These are phyloP conservation scores for Anisognathus igniventris DNA, from an alignment of 2,797 vertebrate genomes.

Conservation along the genomic window DNA sequence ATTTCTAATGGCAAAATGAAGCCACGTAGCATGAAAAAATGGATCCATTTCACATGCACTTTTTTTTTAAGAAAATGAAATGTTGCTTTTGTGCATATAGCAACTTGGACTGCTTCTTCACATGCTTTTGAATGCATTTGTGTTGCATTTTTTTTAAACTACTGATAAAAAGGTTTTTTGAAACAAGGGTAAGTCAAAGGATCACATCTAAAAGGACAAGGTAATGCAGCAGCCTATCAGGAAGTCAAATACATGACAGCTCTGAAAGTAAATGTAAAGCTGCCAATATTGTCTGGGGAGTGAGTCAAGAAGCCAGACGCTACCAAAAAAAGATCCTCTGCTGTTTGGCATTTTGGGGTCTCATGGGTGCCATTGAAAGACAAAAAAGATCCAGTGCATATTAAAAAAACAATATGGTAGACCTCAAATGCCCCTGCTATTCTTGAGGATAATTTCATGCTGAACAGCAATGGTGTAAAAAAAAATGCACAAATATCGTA, in stretches of 20 bases:
- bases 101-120: neutral
- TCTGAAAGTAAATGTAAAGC: constrained; percentile 23
- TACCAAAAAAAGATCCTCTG: neutral
- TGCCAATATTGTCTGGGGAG: constrained; percentile 26
- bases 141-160: neutral
- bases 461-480: neutral
- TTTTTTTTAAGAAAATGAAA: neutral
- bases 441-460: neutral
- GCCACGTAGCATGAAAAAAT: neutral
- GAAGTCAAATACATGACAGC: neutral
- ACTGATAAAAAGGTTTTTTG: neutral
- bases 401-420: constrained; percentile 23
- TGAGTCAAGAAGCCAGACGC: constrained; percentile 38
- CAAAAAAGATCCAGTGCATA: constrained; percentile 11
- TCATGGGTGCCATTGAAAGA: constrained; percentile 8
- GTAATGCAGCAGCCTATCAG: neutral
- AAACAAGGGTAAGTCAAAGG: neutral
- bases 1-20: neutral
- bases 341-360: neutral
- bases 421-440: neutral
- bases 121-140: neutral
- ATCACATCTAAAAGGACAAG: neutral
- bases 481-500: fast-evolving
- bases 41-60: neutral
- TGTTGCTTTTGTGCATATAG: neutral